Evolutionary conservation across 2,797 vertebrate species (phyloP), one percentile per base, ranked within the genome.

Genomic region (Orestias chungarensis): DNA sequence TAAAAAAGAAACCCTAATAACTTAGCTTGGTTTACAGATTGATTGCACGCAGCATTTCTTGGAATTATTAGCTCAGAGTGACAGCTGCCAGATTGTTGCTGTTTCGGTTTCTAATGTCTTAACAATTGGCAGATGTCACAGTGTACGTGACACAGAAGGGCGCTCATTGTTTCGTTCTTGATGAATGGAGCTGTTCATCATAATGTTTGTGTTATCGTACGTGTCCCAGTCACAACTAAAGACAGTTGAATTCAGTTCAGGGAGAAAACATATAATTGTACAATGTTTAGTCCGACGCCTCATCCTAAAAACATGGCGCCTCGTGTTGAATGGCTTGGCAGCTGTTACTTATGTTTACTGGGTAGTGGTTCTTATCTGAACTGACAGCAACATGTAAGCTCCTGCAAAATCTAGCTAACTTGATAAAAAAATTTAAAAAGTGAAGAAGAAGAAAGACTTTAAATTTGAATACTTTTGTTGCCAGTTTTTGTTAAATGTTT

Each of bases 51-150:
- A 46, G 47, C 69, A 70, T 76, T 75, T 23, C n/a, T 43, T 62
- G 46, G 69, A 70, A 68, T 82, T 74, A 87, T 70, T 76, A 65
- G 75, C 15, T 10, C 10, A 71, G 55, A 67, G 64, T 1, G 8
- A 64, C 50, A 10, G 50, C 50, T 83, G 85, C 86, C 85, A 85
- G 74, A 69, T 47, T 72, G 65, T 69, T 35, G 71, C 75, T 79
- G 82, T 75, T 86, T 83, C 80, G 69, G 64, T 70, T 78, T 61
- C 68, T 61, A 82, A 71, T 76, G 55, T 64, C 71, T 50, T 73
- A 82, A 85, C 81, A 87, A 84, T 71, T n/a, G 35, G 43, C 2
- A 10, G 44, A 77, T 49, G 38, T 59, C 59, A 67, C 65, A 73
- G 71, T 87, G 77, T 83, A 66, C 76, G 78, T 52, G 73, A 68